Conservation (phyloP, 2,113 vertebrate genomes). For the Sialia sialis region DNA sequence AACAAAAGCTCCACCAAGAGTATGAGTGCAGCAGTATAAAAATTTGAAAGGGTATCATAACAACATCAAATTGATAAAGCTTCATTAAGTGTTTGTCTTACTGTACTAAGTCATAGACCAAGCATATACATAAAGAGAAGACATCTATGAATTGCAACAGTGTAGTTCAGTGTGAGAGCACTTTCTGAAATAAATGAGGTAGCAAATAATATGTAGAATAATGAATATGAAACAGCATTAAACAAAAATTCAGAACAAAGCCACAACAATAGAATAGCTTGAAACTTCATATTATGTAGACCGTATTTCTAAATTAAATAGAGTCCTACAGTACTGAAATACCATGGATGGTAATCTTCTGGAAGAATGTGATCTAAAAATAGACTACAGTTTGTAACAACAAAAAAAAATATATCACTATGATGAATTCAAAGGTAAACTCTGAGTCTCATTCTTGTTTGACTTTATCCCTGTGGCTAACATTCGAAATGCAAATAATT, state of each 20-base stretch:
- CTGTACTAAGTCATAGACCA: neutral
- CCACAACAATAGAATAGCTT: neutral
- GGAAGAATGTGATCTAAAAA: neutral
- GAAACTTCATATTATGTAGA: neutral
- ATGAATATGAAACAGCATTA: neutral
- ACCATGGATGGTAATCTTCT: neutral
- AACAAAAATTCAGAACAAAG: conserved; percentile 1
- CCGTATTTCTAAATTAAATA: neutral
- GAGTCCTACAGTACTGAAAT: neutral
- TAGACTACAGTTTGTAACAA: neutral
- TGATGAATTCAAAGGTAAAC: neutral
- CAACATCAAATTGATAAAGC: neutral
- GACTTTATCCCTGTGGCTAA: neutral
- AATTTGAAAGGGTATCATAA: neutral
- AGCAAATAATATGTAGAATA: neutral
- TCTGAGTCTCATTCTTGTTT: neutral
- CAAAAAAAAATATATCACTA: neutral
- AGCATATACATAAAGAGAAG: neutral
- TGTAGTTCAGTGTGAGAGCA: neutral
- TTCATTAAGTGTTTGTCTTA: neutral
- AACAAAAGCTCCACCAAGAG: conserved; percentile 65
- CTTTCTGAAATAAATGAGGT: conserved; percentile 1
- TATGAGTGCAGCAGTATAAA: conserved; percentile 12
- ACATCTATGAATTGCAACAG: neutral
- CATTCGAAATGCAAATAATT: neutral